Evolutionary conservation across 2,888 invertebrate genomes (phyloP), one percentile per base, ranked within the genome.

Genomic region (Melinaea menophilus): DNA sequence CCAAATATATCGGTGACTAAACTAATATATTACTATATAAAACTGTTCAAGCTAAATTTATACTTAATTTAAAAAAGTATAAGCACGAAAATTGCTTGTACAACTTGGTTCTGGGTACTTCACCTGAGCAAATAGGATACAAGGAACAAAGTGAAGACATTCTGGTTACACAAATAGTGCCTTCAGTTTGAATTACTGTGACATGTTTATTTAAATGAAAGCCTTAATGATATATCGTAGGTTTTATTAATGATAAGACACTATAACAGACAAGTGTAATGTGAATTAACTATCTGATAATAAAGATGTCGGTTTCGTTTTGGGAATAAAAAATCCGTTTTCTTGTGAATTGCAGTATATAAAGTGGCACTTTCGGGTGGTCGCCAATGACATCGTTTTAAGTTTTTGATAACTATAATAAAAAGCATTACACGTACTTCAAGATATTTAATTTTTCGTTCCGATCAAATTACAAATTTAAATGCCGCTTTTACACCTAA

Each of bases 91-190:
- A 63, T 67, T 61, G 59, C 58, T 45, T 22, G 22, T 66, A 61
- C 68, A 69, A 66, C 33, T 58, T 11, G 9, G 3, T 22, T 45
- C 41, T 13, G n/a, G 33, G 71, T 67, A 62, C 58, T 69, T 71
- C 79, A 79, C 75, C 79, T 80, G 79, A 65, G 60, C 69, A 77
- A 79, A 79, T 70, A 76, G 46, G 46, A 57, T 46, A 56, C n/a
- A 45, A 45, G 56, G 51, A 41, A 56, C 45, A 56, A 59, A 35
- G 59, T 55, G 46, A 47, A 33, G 46, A 12, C 55, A 60, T 60
- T 56, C 51, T 56, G 55, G 63, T 63, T 59, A 56, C 34, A 34
- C 59, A 63, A 63, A 63, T 63, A 63, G 33, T 34, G 51, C 59
- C 59, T 56, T 56, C 51, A 11, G 9, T 41, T 41, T 41, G 41